A percentile compares a stretch with the other conserved stretches of the same genome.
Evolutionary conservation across 1,140 invertebrate species (phyloP).

Genomic region (Geopemphigus sp.): DNA sequence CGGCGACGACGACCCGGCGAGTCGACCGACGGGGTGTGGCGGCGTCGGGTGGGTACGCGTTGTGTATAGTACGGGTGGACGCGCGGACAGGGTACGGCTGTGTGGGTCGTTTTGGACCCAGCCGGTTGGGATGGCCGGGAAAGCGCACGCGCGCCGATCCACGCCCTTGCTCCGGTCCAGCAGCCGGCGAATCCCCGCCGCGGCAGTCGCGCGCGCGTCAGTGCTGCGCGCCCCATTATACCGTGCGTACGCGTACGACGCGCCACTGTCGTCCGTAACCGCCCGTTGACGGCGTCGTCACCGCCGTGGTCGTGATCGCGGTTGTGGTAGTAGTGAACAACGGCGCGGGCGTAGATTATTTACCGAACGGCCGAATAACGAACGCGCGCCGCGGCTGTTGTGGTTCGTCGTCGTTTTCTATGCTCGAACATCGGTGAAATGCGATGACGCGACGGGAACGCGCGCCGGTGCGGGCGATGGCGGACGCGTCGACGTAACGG

Average conservation of each 20-base stretch:
- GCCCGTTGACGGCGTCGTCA: not conserved
- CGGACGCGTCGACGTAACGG: too few species aligned
- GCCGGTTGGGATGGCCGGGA: slow-evolving; percentile 22
- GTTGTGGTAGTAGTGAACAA: too few species aligned
- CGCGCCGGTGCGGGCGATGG: slow-evolving; percentile 11
- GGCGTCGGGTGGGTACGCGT: too few species aligned
- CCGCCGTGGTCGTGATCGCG: not conserved
- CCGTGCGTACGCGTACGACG: not conserved
- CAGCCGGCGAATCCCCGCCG: slow-evolving; percentile 36
- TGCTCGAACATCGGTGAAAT: not conserved
- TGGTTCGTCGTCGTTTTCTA: too few species aligned
- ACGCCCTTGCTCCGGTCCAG: slow-evolving; percentile 47
- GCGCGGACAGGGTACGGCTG: not conserved
- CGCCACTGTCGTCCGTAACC: too few species aligned
- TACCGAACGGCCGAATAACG: not conserved
- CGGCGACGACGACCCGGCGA: slow-evolving; percentile 24
- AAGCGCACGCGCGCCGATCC: slow-evolving; percentile 36
- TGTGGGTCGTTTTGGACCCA: slow-evolving; percentile 27
- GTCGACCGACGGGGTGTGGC: not conserved
- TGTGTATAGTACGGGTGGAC: too few species aligned
- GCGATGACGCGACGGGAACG: not conserved
- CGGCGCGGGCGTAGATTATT: too few species aligned
- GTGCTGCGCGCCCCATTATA: slow-evolving; percentile 12
- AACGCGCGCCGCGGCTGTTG: not conserved
- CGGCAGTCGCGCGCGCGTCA: slow-evolving; percentile 3